phyloP scores from a whole-genome alignment of 1,140 invertebrate species.

The Zaprionus davidi region DNA sequence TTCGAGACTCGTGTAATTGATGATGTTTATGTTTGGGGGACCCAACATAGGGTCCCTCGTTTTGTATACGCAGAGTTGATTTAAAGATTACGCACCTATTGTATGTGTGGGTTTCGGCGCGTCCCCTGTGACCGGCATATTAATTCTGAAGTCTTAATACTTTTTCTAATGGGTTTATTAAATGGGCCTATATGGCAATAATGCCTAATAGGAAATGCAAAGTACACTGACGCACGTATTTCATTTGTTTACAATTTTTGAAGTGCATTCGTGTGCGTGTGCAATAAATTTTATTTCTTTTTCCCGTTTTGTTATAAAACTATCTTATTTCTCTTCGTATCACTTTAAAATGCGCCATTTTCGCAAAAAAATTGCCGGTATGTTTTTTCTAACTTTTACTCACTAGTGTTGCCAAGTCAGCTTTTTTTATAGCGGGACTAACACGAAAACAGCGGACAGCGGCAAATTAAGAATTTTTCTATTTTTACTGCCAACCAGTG shows the following conservation, averaged over 20 bases:
- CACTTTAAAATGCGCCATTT: too few species aligned
- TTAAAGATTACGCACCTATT: slow-evolving; percentile 76
- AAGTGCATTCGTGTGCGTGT: background rate
- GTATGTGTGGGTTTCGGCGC: slow-evolving; percentile 61
- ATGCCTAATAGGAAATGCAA: slow-evolving; percentile 36
- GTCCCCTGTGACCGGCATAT: slow-evolving; percentile 62
- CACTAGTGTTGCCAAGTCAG: too few species aligned
- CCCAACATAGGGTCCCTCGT: slow-evolving; percentile 1
- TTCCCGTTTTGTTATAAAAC: background rate
- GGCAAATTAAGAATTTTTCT: too few species aligned
- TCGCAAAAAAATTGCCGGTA: background rate
- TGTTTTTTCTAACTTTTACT: background rate
- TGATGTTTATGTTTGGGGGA: slow-evolving; percentile 70
- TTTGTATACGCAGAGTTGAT: slow-evolving; percentile 56
- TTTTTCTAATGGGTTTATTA: slow-evolving; percentile 76
- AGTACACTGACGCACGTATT: slow-evolving; percentile 2
- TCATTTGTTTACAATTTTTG: background rate
- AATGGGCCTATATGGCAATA: slow-evolving; percentile 50
- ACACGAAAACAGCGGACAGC: too few species aligned
- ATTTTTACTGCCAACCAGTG: too few species aligned
- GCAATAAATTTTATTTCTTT: background rate
- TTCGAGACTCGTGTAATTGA: slow-evolving; percentile 73
- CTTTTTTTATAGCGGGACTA: too few species aligned
- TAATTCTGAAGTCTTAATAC: slow-evolving; percentile 73
- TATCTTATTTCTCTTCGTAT: too few species aligned